These are phyloP conservation scores for Ceuthmochares aereus DNA, from an alignment of 2,113 vertebrate species.

Conservation along the genomic window DNA sequence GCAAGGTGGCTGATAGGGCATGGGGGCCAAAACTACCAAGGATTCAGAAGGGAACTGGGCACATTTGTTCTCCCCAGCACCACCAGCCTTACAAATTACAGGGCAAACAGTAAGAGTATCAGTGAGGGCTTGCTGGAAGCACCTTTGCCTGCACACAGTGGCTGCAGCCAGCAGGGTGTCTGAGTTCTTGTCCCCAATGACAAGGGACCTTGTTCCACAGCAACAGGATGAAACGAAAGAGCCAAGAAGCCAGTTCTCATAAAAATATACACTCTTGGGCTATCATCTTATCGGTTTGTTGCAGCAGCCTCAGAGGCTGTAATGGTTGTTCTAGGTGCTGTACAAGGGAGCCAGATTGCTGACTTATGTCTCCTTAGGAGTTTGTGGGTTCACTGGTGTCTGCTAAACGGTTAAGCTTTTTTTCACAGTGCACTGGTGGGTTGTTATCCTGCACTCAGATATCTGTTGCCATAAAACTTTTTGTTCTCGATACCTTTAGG, in stretches of 20 bases:
- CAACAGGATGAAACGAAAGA: background rate
- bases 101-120: background rate
- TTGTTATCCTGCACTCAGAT: background rate
- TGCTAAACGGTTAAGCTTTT: background rate
- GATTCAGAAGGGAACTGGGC: background rate
- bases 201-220: rapidly evolving
- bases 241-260: background rate
- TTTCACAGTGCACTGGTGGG: background rate
- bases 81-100: background rate
- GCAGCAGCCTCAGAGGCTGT: background rate
- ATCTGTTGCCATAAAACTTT: conserved; percentile 31
- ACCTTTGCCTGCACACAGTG: background rate
- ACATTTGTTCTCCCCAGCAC: rapidly evolving
- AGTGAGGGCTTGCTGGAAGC: background rate
- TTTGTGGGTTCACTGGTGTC: background rate
- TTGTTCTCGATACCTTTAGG: background rate
- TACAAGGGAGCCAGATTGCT: background rate
- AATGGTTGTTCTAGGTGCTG: background rate
- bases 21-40: background rate
- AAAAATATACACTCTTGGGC: background rate
- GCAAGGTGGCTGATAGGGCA: background rate
- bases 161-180: background rate
- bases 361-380: conserved; percentile 1
- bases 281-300: background rate
- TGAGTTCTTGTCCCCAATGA: rapidly evolving